Conservation (phyloP, 2,113 vertebrate genomes). For the Todiramphus chloris region DNA sequence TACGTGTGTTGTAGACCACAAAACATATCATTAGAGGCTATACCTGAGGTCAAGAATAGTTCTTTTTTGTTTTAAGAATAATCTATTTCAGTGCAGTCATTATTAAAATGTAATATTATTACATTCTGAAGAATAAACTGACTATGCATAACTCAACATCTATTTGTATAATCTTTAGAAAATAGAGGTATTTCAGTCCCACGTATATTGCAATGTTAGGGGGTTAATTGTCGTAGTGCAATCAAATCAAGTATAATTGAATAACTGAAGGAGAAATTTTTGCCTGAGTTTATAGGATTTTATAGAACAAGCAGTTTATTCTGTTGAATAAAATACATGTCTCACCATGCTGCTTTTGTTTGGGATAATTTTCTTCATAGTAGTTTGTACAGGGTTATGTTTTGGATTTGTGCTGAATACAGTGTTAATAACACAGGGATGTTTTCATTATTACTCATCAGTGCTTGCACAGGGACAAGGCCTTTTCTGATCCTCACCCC, state of each 20-base stretch:
- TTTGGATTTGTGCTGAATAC: neutral
- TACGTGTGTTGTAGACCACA: neutral
- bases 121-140: neutral
- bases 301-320: neutral
- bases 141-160: neutral
- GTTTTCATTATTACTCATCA: neutral
- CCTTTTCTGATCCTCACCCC: neutral
- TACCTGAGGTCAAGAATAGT: neutral
- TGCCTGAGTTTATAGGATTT: neutral
- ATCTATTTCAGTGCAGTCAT: neutral
- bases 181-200: neutral
- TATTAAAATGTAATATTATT: neutral
- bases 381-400: neutral
- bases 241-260: neutral
- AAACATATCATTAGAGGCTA: neutral
- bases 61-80: neutral
- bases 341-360: neutral
- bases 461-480: neutral
- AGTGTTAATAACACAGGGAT: neutral
- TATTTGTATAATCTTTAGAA: neutral
- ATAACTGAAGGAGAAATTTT: neutral
- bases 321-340: neutral
- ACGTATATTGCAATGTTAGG: neutral
- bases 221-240: neutral
- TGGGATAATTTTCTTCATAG: neutral